Evolutionary conservation across 2,113 vertebrate genomes (phyloP), one percentile per base, ranked within the genome.

Genomic region (Sebastes schlegelii): DNA sequence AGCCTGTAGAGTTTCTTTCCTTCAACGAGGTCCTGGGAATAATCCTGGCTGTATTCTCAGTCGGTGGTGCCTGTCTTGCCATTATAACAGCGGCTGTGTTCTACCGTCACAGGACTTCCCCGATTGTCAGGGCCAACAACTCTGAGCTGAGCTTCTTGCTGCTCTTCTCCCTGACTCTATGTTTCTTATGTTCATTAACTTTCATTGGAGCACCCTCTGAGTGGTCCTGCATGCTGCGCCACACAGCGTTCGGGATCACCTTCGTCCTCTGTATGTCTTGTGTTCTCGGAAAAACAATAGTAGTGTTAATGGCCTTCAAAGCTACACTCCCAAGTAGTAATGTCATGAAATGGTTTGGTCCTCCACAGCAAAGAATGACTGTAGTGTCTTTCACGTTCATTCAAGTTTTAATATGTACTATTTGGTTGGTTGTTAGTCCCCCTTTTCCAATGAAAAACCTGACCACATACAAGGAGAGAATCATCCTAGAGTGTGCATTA

Each of bases 51-150:
- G 45, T 26, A 26, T 26, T 26, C 26, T 26, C 19, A 58, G 60
- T 94, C 9, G n/a, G 80, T 48, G 93, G 94, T 0, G 89, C 90
- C 13, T 89, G 79, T 48, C 58, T 92, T 11, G 76, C 93, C 42
- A 48, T 92, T 8, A 67, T 78, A 51, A 87, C 88, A 34, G 77
- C 86, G 3, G 68, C 85, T 10, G 77, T 93, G 5, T 95, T 94
- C 77, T 92, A 91, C 23, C 81, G 10, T 62, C 70, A 95, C 82
- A 93, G 85, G 34, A 65, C 80, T 1, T 90, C 93, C 10, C 92
- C 94, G 0, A 93, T 95, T 42, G 92, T 95, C 17, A 91, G 70
- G 48, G 94, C 94, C 76, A 95, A 94, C 69, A 95, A 95, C 82
- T 93, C 92, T 34, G 93, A 94, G 73, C 87, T 94, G 69, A 94